These are phyloP conservation scores for Pandemis heparana DNA, from an alignment of 2,888 invertebrate species.

Conservation along the genomic window DNA sequence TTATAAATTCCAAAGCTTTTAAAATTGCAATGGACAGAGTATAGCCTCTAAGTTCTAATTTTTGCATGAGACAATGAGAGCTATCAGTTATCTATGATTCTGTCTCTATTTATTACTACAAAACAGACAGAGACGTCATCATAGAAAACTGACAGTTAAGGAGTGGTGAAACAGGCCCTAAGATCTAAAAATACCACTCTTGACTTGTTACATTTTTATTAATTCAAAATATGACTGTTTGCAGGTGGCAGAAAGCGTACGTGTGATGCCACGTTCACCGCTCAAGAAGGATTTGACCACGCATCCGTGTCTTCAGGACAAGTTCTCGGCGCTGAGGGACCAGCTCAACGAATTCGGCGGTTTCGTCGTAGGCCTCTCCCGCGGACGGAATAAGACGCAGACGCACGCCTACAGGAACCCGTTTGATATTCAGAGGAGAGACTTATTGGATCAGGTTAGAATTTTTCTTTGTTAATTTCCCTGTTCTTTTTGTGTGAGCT, in stretches of 20 bases:
- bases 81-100: no score
- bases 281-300: slow-evolving; percentile 93
- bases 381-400: slow-evolving; percentile 81
- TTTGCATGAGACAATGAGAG: no score
- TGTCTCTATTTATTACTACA: no score
- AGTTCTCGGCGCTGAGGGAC: slow-evolving; percentile 92
- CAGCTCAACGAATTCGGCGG: slow-evolving; percentile 95
- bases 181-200: no score
- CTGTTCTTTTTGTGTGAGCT: no score
- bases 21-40: no score
- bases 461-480: neutral
- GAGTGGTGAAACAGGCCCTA: no score
- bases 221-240: slow-evolving; percentile 46
- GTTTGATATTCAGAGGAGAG: slow-evolving; percentile 96
- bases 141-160: no score
- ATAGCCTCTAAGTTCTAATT: no score
- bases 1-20: no score
- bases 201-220: neutral
- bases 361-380: slow-evolving; percentile 90
- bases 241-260: slow-evolving; percentile 90
- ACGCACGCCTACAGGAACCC: slow-evolving; percentile 94
- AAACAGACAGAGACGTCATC: no score
- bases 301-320: slow-evolving; percentile 93
- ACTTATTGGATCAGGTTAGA: slow-evolving; percentile 93
- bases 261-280: slow-evolving; percentile 89